phyloP scores from a whole-genome alignment of 2,888 invertebrate species.

The Drosophila flavopinicola region DNA sequence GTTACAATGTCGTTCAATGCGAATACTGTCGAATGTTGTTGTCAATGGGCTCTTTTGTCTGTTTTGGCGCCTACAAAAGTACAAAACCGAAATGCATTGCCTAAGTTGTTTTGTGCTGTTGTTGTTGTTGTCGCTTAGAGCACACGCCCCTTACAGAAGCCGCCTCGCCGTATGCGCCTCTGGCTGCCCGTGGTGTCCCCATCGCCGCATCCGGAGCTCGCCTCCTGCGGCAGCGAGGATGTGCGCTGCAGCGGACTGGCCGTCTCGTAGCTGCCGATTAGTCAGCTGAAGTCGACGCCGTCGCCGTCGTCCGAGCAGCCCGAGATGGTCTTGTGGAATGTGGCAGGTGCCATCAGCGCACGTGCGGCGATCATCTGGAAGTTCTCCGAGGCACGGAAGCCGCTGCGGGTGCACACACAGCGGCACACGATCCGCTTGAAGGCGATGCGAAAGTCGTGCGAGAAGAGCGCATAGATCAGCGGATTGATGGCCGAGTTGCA shows the following conservation, averaged over 20 bases:
- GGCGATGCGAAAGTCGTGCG: conserved; percentile 96
- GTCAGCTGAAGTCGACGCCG: conserved; percentile 83
- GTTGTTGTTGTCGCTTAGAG: conserved; percentile 42
- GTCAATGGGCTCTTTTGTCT: conserved; percentile 28
- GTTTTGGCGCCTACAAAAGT: conserved; percentile 53
- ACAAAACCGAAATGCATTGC: conserved; percentile 60
- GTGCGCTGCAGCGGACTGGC: conserved; percentile 72
- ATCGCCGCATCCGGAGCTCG: conserved; percentile 13
- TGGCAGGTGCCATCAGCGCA: conserved; percentile 83
- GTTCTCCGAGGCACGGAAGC: conserved; percentile 84
- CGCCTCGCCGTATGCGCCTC: conserved; percentile 70
- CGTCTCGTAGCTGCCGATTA: conserved; percentile 75
- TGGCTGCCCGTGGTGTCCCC: conserved; percentile 33
- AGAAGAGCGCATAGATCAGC: conserved; percentile 96
- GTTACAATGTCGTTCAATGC: conserved; percentile 80
- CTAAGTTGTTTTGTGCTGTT: conserved; percentile 8
- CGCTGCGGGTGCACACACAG: conserved; percentile 88
- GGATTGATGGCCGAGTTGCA: conserved; percentile 98
- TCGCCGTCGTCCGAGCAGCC: conserved; percentile 83
- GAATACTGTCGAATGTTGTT: conserved; percentile 67
- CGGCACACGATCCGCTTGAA: conserved; percentile 96
- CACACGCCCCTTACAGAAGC: conserved; percentile 77
- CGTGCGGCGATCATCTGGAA: conserved; percentile 84
- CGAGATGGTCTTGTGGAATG: conserved; percentile 84
- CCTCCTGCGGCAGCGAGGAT: conserved; percentile 72